Percentiles rank a stretch among this genome's conserved stretches.
Conservation (phyloP, 1,140 invertebrate species). For the Dinoponera quadriceps region DNA sequence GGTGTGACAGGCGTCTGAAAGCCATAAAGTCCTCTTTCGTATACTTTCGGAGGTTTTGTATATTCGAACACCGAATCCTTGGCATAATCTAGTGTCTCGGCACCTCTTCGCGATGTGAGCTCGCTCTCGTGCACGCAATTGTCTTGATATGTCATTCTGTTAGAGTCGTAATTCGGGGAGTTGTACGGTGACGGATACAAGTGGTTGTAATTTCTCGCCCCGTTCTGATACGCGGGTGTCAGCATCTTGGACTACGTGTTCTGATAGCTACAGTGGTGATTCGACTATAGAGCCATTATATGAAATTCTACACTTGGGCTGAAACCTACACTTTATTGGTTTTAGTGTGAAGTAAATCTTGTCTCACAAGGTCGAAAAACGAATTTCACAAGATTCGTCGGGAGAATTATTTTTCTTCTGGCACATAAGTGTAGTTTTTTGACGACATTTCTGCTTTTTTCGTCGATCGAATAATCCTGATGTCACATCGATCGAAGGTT, state of each 20-base stretch:
- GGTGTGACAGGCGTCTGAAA: slow-evolving; percentile 80
- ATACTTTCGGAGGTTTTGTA: slow-evolving; percentile 76
- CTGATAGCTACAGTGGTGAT: slow-evolving; percentile 78
- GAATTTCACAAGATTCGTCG: too few species aligned
- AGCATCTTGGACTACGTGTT: slow-evolving; percentile 76
- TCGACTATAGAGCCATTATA: slow-evolving; percentile 82
- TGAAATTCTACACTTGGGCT: too few species aligned
- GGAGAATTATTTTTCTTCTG: not conserved
- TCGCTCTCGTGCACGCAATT: slow-evolving; percentile 75
- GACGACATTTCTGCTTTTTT: not conserved
- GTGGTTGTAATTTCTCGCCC: slow-evolving; percentile 74
- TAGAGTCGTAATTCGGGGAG: slow-evolving; percentile 79
- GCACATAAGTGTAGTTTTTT: too few species aligned
- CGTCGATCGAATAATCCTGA: not conserved
- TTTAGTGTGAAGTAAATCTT: too few species aligned
- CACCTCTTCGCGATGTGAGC: slow-evolving; percentile 74
- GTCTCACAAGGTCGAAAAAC: not conserved
- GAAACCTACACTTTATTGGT: not conserved
- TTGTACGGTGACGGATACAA: slow-evolving; percentile 82
- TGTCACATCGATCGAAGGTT: not conserved
- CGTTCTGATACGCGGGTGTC: slow-evolving; percentile 71
- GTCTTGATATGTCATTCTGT: slow-evolving; percentile 70
- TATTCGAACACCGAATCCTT: slow-evolving; percentile 73
- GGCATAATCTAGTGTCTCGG: slow-evolving; percentile 68
- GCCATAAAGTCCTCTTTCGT: slow-evolving; percentile 79